Evolutionary conservation across 2,888 invertebrate genomes (phyloP).

Genomic region (Zygogramma bicolorata): DNA sequence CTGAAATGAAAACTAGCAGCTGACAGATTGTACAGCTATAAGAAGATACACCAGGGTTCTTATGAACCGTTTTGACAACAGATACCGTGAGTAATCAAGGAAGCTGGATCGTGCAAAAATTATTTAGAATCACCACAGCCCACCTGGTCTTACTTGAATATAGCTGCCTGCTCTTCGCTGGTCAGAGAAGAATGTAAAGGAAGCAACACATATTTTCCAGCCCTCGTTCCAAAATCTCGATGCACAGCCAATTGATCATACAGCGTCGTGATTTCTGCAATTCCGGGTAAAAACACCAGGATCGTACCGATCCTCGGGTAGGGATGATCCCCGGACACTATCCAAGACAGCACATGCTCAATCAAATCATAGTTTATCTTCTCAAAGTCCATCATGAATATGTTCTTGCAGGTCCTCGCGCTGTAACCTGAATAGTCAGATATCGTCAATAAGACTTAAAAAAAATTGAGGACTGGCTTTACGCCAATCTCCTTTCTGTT

Average conservation of each 20-base stretch:
- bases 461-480: too few relatives aligned
- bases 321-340: constrained; percentile 77
- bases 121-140: neutral
- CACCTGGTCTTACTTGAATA: constrained; percentile 12
- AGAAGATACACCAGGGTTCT: too few relatives aligned
- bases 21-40: too few relatives aligned
- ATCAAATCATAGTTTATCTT: constrained; percentile 84
- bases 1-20: too few relatives aligned
- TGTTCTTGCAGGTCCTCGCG: constrained; percentile 76
- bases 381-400: constrained; percentile 82
- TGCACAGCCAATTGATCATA: constrained; percentile 78
- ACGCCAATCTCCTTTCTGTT: too few relatives aligned
- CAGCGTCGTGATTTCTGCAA: constrained; percentile 81
- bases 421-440: constrained; percentile 67
- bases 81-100: too few relatives aligned
- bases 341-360: constrained; percentile 77
- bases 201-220: constrained; percentile 78
- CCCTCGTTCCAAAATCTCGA: constrained; percentile 73
- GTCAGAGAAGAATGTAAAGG: constrained; percentile 89
- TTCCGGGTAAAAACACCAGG: constrained; percentile 82
- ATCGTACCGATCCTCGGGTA: constrained; percentile 82
- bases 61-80: too few relatives aligned
- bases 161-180: constrained; percentile 79
- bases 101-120: too few relatives aligned
- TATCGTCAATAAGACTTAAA: neutral